Conservation (phyloP, 35 echinoderm and acorn worm species). For the Nesometra sesokonis region DNA sequence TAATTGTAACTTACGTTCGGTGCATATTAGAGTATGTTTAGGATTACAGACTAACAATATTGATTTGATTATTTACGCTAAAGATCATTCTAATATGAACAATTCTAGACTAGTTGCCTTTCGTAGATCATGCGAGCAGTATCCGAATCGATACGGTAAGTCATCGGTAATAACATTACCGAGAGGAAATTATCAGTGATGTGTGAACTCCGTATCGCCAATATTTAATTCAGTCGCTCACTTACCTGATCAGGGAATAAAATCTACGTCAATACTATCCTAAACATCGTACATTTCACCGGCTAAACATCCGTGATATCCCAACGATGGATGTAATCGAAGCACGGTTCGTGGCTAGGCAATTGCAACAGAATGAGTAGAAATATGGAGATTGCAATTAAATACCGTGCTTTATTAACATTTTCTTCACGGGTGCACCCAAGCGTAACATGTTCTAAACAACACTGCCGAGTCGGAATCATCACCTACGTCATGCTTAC, state of each 20-base stretch:
- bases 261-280: background rate
- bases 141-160: background rate
- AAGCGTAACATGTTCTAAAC: background rate
- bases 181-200: background rate
- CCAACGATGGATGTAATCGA: background rate
- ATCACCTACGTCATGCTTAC: background rate
- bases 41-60: background rate
- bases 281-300: background rate
- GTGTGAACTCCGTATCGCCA: background rate
- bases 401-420: background rate
- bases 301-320: background rate
- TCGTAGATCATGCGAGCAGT: background rate
- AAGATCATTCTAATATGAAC: background rate
- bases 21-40: no score
- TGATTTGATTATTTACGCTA: background rate
- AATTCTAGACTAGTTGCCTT: background rate
- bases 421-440: background rate
- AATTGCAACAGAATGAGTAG: background rate
- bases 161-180: background rate
- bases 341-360: background rate
- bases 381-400: background rate
- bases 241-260: background rate
- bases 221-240: background rate
- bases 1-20: no score
- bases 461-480: background rate